Base-by-base conservation (phyloP, 1,140 invertebrate species). In the Lerema accius region DNA sequence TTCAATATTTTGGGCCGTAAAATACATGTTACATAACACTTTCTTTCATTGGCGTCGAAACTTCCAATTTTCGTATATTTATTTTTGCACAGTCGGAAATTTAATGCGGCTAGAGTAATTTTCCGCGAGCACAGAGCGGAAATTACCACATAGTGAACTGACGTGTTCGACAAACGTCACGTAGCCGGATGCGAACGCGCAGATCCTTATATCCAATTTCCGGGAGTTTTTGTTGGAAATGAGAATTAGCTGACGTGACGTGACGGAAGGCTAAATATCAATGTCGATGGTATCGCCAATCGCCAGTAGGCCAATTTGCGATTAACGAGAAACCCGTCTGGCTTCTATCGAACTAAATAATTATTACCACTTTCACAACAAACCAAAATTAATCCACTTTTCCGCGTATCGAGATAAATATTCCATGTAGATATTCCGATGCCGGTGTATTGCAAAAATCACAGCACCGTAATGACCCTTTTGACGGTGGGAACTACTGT, bases 161-260 rank as follows among this genome's bases (percentile, higher is more conserved):
- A 90, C 86, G 81, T 89, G 87, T 89, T 90, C 86, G 86, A 89
- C 86, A 90, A 86, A 85, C 86, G 88, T 89, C 88, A 89, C 88
- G 88, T 89, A 90, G 83, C 83, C 87, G 87, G 84, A 87, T 82
- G 79, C 83, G 67, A 72, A 74, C 80, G 79, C 76, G 80, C 82
- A 90, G 86, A 90, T 90, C 88, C 88, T 90, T 90, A 89, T 89
- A 89, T 90, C 88, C 86, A 90, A 90, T 90, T 90, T 90, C 88
- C 88, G 82, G 82, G 13, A 77, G 83, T 89, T 90, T 88, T 90
- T 90, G 88, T 89, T 84, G 81, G 79, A 83, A 86, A 82, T 80
- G 80, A 78, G 86, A 89, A 90, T 90, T 90, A 90, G 84, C 84
- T 86, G 85, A 87, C 83, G 76, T 87, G 80, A 81, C 77, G 76